Evolutionary conservation across 2,113 vertebrate species (phyloP), one percentile per base, ranked within the genome.

Genomic region (Chauna torquata): DNA sequence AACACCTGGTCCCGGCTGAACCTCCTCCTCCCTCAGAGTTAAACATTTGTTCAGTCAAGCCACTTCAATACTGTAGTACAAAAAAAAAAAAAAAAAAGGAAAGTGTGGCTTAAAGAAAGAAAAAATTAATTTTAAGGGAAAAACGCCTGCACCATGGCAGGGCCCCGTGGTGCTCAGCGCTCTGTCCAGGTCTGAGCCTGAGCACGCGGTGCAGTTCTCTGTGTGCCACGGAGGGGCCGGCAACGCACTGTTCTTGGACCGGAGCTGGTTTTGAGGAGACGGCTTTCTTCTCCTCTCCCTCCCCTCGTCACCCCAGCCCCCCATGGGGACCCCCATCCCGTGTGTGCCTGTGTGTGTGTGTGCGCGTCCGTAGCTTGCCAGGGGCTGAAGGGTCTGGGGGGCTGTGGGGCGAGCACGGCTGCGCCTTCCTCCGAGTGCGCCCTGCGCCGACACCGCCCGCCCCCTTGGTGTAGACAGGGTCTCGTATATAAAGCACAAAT

Each of bases 401-500:
- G 82, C 52, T 2, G 0, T 4, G 25, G 50, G 44, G 66, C 0
- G 0, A 92, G 14, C 50, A 8, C 50, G 24, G 50, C 24, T 24
- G 24, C 50, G 50, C 50, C 66, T 81, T 52, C 27, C 68, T 58
- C 38, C 14, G 64, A 17, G 59, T 57, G 16, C 20, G 16, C 27
- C 57, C 30, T 16, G 30, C 0, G 0, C 19, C 50, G 66, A 49
- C 68, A 16, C 78, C 79, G 52, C 80, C 58, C 76, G 50, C 65
- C 71, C 66, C 90, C 65, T 87, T 2, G 4, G 80, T 59, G 59
- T 93, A 96, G 88, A 95, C 95, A 97, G 96, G 96, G 95, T 96
- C 89, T 95, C 5, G 8, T 95, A 91, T 76, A 92, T 82, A 96
- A 96, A 97, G 97, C 97, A 97, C 96, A 97, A 97, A 90, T 87